Evolutionary conservation across 2,113 vertebrate species (phyloP), one percentile per base, ranked within the genome.

Genomic region (Cepphus grylle): DNA sequence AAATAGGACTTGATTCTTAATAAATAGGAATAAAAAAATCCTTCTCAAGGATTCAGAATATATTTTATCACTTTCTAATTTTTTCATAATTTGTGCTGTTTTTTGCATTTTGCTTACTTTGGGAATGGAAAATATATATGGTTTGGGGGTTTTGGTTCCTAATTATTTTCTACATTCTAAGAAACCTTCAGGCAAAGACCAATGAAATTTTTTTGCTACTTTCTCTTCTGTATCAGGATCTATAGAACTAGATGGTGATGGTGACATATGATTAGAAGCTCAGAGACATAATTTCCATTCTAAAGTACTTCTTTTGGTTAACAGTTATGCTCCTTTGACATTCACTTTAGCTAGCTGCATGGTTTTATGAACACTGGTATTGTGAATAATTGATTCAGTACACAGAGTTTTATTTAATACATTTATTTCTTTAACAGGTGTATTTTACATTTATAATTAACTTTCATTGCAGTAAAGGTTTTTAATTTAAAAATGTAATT

Each of bases 71-170:
- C 12, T 77, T 56, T 53, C 6, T 43, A 0, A 3, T 23, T n/a
- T 89, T 67, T 42, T 65, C 9, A 12, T 45, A 14, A 36, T 38
- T 78, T 79, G 26, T 74, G 7, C 2, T 14, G 7, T 59, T 59
- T 3, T 13, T 63, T 42, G 6, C 15, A 43, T 65, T 92, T 59
- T 58, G 1, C 17, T 93, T 4, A 29, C 2, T 49, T 79, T 72
- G 23, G 18, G 53, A 82, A 9, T 12, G 13, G 7, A 81, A 88
- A 83, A 55, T n/a, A 10, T 15, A 16, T 82, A 59, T 61, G 5
- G 0, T 26, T 72, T 32, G 12, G 22, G 5, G 0, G 5, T 45
- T 81, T 79, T 67, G 1, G 1, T 67, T 78, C 12, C 12, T 40
- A n/a, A 67, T 81, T 72, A 27, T 78, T 63, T 38, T 52, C 32